Base-by-base conservation (phyloP, 1,140 invertebrate genomes). In the Pristionchus pacificus region DNA sequence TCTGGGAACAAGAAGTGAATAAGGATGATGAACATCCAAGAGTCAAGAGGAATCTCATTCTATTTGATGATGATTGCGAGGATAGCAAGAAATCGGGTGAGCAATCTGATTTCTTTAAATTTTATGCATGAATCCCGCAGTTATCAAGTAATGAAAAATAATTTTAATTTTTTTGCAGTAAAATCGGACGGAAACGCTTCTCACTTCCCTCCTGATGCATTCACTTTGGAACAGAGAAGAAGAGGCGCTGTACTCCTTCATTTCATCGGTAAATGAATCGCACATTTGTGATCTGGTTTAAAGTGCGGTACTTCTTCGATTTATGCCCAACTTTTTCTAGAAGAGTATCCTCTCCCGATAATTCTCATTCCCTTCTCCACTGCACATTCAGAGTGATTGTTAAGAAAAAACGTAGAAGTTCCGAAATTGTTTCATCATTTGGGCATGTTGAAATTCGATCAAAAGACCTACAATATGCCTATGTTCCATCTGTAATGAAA, bases 201-300 rank as follows among this genome's bases (percentile, higher is more conserved):
- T 30, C 78, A 83, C 14, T 86, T 85, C 69, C 86, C 86, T n/a
- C 59, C 65, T 10, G 85, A 87, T 71, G 64, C 79, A 27, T 86
- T 87, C 68, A 78, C 80, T 1, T 38, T 79, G 0, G 68, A 84
- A 61, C 78, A 87, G 61, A 62, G 82, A 58, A 75, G 76, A 67
- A 65, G 82, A 57, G 86, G 86, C 30, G 86, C 85, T 14, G 76
- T 68, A 6, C 6, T 19, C 70, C 27, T 6, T 28, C 27, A 32
- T 19, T 10, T 24, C n/a, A 15, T 60, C n/a, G 15, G 2, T 1
- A 65, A 58, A 55, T 29, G 33, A 27, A 27, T 27, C 65, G 13
- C 2, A 19, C 1, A 55, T 70, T 38, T 29, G 28, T 63, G 19
- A 49, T 49, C 38, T 6, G 38, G 6, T 10, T 6, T 49, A 49